These are phyloP conservation scores for Sebastes dallii DNA, from an alignment of 2,797 vertebrate species.

Conservation along the genomic window DNA sequence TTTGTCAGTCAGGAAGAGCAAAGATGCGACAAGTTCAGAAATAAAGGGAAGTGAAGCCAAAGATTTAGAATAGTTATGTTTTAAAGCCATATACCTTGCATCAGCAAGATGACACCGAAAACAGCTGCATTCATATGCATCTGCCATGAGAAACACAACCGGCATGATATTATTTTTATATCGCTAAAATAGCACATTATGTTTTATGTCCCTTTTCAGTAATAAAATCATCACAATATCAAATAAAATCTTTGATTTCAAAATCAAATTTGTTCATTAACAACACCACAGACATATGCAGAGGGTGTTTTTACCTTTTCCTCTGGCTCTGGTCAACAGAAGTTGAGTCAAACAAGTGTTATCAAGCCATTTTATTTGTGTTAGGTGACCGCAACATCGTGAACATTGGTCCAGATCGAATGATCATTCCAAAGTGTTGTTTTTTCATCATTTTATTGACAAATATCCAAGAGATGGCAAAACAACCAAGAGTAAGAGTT, in stretches of 20 bases:
- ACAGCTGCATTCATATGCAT: slow-evolving; percentile 50
- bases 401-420: slow-evolving; percentile 47
- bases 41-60: neutral
- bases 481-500: neutral
- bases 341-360: slow-evolving; percentile 51
- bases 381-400: slow-evolving; percentile 32
- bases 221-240: neutral
- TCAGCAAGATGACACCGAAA: slow-evolving; percentile 56
- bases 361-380: slow-evolving; percentile 63
- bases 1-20: neutral
- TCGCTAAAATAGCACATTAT: neutral
- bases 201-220: neutral
- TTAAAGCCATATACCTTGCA: slow-evolving; percentile 67
- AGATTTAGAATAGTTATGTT: neutral
- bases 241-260: neutral
- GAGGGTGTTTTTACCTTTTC: slow-evolving; percentile 58
- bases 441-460: slow-evolving; percentile 11
- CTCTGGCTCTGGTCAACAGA: slow-evolving; percentile 41
- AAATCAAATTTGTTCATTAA: neutral
- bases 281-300: neutral
- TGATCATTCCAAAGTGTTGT: slow-evolving; percentile 8
- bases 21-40: neutral
- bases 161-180: neutral
- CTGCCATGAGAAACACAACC: slow-evolving; percentile 24
- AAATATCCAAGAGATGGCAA: neutral